These are phyloP conservation scores for Formica exsecta DNA, from an alignment of 1,140 invertebrate genomes.

Conservation along the genomic window DNA sequence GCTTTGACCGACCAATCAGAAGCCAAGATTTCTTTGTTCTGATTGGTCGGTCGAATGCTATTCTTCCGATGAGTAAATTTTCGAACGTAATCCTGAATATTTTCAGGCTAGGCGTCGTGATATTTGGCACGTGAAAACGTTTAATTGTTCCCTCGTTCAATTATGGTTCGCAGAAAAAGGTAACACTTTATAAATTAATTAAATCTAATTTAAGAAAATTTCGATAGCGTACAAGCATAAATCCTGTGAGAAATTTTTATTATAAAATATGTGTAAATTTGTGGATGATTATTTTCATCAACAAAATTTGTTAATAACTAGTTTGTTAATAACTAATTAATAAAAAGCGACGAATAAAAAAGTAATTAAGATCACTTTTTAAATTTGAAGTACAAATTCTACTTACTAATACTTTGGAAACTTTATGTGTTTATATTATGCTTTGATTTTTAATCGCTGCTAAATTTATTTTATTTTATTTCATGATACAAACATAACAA, in stretches of 20 bases:
- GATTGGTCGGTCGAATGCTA: too few species aligned
- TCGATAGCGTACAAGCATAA: too few species aligned
- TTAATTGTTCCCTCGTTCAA: background rate
- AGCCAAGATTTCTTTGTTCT: too few species aligned
- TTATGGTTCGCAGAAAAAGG: constrained; percentile 68
- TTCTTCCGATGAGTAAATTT: too few species aligned
- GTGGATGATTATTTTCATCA: background rate
- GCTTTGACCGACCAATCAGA: too few species aligned
- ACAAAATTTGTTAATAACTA: constrained; percentile 10
- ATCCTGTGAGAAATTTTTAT: background rate
- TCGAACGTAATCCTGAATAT: too few species aligned
- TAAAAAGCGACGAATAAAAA: background rate
- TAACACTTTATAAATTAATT: constrained; percentile 34
- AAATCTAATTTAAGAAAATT: background rate
- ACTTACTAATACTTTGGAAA: background rate
- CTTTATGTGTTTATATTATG: too few species aligned
- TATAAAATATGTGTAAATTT: background rate
- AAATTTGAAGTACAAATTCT: background rate
- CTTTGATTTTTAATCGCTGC: background rate
- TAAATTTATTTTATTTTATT: background rate
- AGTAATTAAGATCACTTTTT: background rate
- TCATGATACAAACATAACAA: background rate
- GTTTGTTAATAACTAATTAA: constrained; percentile 9
- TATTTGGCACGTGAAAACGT: background rate
- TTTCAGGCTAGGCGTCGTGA: too few species aligned